Percentiles rank a stretch among this genome's conserved stretches.
These are phyloP conservation scores for Synchiropus splendidus DNA, from an alignment of 2,113 vertebrate genomes.

Conservation along the genomic window DNA sequence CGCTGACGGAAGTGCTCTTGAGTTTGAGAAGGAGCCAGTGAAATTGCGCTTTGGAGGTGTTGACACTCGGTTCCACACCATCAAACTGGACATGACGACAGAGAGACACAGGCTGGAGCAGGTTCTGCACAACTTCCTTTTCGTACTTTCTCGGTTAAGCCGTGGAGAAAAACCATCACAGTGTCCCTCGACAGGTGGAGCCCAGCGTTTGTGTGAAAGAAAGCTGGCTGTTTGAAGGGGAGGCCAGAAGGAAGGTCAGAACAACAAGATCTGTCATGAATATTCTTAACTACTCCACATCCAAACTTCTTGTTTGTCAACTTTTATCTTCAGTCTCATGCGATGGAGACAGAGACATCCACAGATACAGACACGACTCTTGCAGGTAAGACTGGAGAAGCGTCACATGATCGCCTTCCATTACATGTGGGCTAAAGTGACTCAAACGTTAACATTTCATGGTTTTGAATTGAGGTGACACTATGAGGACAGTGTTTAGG, in stretches of 20 bases:
- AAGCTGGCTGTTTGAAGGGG: constrained; percentile 48
- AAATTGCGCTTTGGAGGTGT: constrained; percentile 83
- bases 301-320: too few species aligned
- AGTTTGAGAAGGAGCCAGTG: constrained; percentile 78
- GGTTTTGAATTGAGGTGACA: too few species aligned
- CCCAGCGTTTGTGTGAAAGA: constrained; percentile 32
- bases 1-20: constrained; percentile 60
- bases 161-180: constrained; percentile 1
- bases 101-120: constrained; percentile 80
- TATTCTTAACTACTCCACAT: too few species aligned
- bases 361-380: too few species aligned
- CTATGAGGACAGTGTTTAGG: too few species aligned
- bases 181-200: constrained; percentile 54
- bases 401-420: too few species aligned
- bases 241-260: constrained; percentile 35
- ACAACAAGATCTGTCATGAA: too few species aligned
- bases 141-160: not conserved
- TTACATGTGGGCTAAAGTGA: too few species aligned
- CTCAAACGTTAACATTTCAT: too few species aligned
- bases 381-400: too few species aligned
- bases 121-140: constrained; percentile 15
- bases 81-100: constrained; percentile 83
- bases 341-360: too few species aligned
- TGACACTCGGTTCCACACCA: constrained; percentile 78
- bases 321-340: too few species aligned